Percentiles rank a stretch among this genome's conserved stretches.
Evolutionary conservation across 2,113 vertebrate genomes (phyloP).

Genomic region (Misgurnus mizolepis): DNA sequence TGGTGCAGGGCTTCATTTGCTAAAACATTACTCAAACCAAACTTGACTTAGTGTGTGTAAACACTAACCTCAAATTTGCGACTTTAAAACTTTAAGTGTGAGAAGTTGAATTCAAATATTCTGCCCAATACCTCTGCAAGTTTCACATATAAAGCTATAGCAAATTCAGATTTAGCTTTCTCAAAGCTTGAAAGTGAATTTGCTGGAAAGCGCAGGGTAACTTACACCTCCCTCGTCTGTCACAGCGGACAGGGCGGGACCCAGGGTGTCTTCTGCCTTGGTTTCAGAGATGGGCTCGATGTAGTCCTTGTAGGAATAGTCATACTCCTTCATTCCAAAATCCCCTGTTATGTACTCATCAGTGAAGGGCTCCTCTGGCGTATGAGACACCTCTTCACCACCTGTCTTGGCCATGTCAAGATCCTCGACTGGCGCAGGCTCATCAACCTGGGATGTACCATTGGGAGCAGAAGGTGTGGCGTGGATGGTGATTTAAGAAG

Average conservation of each 20-base stretch:
- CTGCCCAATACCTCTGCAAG: conserved; percentile 36
- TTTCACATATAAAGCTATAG: neutral
- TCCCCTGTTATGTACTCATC: conserved; percentile 80
- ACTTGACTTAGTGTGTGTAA: conserved; percentile 2
- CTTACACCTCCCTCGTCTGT: conserved; percentile 87
- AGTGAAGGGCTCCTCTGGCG: conserved; percentile 66
- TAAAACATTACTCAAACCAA: neutral
- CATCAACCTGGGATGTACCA: conserved; percentile 63
- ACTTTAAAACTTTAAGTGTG: neutral
- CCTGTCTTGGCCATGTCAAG: conserved; percentile 64
- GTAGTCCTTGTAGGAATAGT: conserved; percentile 86
- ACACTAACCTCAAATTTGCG: neutral
- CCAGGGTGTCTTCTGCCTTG: conserved; percentile 74
- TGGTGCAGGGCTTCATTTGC: neutral
- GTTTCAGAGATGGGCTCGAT: conserved; percentile 67
- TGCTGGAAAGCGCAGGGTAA: conserved; percentile 61
- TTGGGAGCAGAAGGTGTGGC: conserved; percentile 20
- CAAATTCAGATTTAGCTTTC: conserved; percentile 62
- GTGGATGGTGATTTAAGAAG: neutral
- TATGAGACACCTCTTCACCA: conserved; percentile 52
- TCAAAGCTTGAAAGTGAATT: conserved; percentile 45
- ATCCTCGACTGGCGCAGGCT: conserved; percentile 59
- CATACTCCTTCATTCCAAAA: conserved; percentile 78
- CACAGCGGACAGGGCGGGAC: conserved; percentile 84
- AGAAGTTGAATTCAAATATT: neutral